Conservation (phyloP, 2,797 vertebrate species). For the Trachops cirrhosus region DNA sequence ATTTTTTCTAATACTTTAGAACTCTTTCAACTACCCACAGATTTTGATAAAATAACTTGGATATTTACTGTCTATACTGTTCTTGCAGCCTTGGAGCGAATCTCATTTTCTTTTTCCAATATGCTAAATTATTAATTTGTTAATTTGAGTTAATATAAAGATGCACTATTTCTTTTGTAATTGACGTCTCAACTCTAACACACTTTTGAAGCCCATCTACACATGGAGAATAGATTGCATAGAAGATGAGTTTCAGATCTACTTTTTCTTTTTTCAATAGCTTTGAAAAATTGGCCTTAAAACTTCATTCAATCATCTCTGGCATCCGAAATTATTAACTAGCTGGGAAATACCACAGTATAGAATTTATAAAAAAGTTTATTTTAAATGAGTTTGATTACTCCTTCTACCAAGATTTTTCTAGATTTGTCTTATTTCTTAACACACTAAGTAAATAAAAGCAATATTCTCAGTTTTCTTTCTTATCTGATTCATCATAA, state of each 20-base stretch:
- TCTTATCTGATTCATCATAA: neutral
- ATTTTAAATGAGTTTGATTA: neutral
- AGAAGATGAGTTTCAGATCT: neutral
- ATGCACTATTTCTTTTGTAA: neutral
- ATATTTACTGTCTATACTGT: neutral
- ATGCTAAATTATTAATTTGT: neutral
- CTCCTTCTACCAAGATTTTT: neutral
- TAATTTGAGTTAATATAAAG: neutral
- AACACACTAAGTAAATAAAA: neutral
- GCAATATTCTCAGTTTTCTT: neutral
- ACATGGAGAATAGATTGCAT: neutral
- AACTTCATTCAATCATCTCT: neutral
- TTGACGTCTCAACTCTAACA: neutral
- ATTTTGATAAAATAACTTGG: neutral
- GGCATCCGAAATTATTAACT: neutral
- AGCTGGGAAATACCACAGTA: neutral
- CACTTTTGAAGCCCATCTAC: neutral
- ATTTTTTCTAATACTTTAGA: neutral
- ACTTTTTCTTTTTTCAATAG: constrained; percentile 13
- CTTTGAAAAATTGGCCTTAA: neutral
- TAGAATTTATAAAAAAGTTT: neutral
- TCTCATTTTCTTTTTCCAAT: neutral
- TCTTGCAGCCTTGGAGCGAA: neutral
- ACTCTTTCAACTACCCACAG: neutral
- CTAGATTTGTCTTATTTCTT: neutral